These are phyloP conservation scores for Lasioglossum pauxillum DNA, from an alignment of 2,888 invertebrate genomes.

Conservation along the genomic window DNA sequence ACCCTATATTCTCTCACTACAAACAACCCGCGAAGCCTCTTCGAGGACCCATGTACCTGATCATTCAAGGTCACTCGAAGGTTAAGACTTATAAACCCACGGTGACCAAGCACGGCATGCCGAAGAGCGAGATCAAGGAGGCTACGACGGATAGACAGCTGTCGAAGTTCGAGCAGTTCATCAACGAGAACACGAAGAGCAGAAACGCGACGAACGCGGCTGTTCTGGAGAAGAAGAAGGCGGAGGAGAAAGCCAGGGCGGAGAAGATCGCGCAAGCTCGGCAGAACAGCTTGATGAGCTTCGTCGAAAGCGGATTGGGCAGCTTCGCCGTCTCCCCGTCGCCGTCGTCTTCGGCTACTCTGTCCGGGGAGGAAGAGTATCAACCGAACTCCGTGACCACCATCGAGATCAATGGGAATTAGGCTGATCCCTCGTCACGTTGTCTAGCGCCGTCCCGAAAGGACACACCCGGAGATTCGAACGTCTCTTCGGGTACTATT, in stretches of 20 bases:
- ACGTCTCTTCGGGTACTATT: neutral
- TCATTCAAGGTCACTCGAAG: constrained; percentile 94
- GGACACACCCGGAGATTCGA: neutral
- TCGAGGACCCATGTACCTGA: constrained; percentile 89
- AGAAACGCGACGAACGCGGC: constrained; percentile 30
- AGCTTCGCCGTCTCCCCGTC: constrained; percentile 72
- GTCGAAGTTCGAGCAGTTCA: constrained; percentile 76
- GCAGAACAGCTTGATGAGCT: constrained; percentile 72
- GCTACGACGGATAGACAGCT: constrained; percentile 67
- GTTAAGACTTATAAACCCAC: constrained; percentile 92
- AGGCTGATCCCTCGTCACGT: constrained; percentile 9
- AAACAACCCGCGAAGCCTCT: constrained; percentile 88
- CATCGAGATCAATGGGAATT: constrained; percentile 71
- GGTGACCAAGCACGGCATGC: constrained; percentile 70
- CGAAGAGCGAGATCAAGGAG: constrained; percentile 69
- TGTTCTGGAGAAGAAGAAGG: constrained; percentile 49
- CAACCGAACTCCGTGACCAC: constrained; percentile 69
- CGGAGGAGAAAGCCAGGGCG: constrained; percentile 59
- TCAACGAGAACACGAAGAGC: constrained; percentile 73
- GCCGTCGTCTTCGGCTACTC: constrained; percentile 10
- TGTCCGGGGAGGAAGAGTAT: constrained; percentile 64
- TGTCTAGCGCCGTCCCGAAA: neutral
- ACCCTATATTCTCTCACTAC: constrained; percentile 88
- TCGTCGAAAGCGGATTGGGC: constrained; percentile 77
- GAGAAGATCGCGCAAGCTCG: constrained; percentile 60